Evolutionary conservation across 1,140 invertebrate genomes (phyloP).

Genomic region (Zaprionus vittiger): DNA sequence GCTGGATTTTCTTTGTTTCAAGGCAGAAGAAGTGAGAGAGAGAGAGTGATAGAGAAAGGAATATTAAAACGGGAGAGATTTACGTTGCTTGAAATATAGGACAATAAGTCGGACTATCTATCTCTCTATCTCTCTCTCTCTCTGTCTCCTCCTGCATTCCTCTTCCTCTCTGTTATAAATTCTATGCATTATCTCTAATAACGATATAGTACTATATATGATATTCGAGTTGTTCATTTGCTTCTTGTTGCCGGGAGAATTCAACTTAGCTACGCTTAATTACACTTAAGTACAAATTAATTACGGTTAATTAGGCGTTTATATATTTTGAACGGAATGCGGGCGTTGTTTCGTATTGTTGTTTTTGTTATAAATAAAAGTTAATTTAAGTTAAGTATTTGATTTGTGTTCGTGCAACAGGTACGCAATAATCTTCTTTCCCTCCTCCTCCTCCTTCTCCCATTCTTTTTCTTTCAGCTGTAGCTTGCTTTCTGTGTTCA

Average conservation of each 20-base stretch:
- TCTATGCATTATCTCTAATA: constrained; percentile 42
- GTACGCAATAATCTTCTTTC: constrained; percentile 67
- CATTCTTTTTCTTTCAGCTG: background rate
- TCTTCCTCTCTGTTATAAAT: constrained; percentile 35
- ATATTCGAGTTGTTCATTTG: constrained; percentile 73
- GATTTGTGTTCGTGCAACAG: constrained; percentile 68
- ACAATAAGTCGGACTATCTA: no score
- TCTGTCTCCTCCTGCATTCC: background rate
- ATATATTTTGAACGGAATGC: constrained; percentile 66
- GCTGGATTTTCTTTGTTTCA: background rate
- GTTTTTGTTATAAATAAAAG: constrained; percentile 19
- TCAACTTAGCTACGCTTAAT: constrained; percentile 6
- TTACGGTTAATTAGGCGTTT: constrained; percentile 19
- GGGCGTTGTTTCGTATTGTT: constrained; percentile 26
- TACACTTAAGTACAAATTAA: constrained; percentile 26
- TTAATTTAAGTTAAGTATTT: constrained; percentile 52
- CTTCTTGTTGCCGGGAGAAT: constrained; percentile 36
- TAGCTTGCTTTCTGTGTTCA: constrained; percentile 5
- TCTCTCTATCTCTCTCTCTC: background rate
- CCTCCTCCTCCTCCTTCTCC: background rate
- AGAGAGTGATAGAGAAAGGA: background rate
- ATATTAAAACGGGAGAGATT: background rate
- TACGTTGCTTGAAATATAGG: constrained; percentile 5
- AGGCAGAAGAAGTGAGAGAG: background rate
- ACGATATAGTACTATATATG: constrained; percentile 20